phyloP scores from a whole-genome alignment of 2,888 invertebrate species.

The Halictus ligatus region DNA sequence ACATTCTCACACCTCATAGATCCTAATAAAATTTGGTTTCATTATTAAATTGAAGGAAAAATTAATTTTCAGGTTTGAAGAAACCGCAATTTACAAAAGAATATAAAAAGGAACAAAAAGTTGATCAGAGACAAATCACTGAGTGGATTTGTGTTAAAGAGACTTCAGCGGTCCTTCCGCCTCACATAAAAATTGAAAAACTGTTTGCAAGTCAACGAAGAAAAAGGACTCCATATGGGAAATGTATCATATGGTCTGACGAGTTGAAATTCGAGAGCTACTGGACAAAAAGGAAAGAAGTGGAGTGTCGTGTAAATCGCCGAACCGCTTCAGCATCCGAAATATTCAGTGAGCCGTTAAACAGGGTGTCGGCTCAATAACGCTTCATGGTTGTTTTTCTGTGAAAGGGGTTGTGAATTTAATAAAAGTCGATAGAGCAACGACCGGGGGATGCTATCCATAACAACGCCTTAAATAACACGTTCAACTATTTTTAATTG shows the following conservation, averaged over 20 bases:
- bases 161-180: neutral
- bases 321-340: conserved; percentile 21
- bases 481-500: neutral
- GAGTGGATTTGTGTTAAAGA: neutral
- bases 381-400: conserved; percentile 13
- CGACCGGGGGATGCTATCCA: neutral
- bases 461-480: neutral
- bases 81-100: neutral
- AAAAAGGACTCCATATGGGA: conserved; percentile 17
- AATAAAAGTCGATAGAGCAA: conserved; percentile 14
- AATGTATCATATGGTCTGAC: conserved; percentile 17
- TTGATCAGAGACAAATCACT: neutral
- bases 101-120: neutral
- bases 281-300: conserved; percentile 15
- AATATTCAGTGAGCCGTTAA: conserved; percentile 18
- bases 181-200: neutral
- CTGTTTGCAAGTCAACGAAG: conserved; percentile 2
- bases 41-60: too few relatives aligned
- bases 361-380: conserved; percentile 14
- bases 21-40: too few relatives aligned
- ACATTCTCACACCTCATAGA: too few relatives aligned
- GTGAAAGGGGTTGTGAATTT: conserved; percentile 14
- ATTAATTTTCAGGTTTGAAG: too few relatives aligned
- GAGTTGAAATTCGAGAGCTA: conserved; percentile 19
- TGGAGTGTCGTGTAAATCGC: conserved; percentile 12